Conservation (phyloP, 2,113 vertebrate species). For the Notechis scutatus region DNA sequence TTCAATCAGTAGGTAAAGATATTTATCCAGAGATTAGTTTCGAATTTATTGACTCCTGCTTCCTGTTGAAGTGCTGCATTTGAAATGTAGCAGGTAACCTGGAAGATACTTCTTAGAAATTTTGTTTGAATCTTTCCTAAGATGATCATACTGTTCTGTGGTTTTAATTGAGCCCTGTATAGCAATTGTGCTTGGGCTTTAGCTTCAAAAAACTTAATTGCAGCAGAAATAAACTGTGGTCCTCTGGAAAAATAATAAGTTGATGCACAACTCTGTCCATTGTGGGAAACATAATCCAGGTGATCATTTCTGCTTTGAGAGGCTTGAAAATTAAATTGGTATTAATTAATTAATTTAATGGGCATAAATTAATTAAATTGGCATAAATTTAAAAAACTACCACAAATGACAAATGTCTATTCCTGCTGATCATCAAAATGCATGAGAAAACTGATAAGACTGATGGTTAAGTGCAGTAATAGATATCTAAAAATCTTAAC, state of each 20-base stretch:
- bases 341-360: not conserved
- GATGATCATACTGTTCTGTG: not conserved
- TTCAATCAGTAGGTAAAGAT: not conserved
- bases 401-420: not conserved
- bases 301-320: not conserved
- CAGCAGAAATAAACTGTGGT: not conserved
- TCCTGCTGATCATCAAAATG: not conserved
- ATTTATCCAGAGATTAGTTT: not conserved
- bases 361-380: not conserved
- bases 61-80: not conserved
- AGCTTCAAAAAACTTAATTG: not conserved
- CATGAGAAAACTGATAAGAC: not conserved
- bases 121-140: not conserved
- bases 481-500: not conserved
- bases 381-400: not conserved
- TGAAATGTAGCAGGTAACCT: not conserved
- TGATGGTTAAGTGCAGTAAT: not conserved
- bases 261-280: not conserved
- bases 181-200: not conserved
- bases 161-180: not conserved
- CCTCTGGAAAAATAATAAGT: not conserved
- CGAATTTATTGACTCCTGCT: not conserved
- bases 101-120: not conserved
- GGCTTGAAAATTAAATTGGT: not conserved
- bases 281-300: not conserved